phyloP scores from a whole-genome alignment of 2,888 invertebrate genomes.

The Tyria jacobaeae region DNA sequence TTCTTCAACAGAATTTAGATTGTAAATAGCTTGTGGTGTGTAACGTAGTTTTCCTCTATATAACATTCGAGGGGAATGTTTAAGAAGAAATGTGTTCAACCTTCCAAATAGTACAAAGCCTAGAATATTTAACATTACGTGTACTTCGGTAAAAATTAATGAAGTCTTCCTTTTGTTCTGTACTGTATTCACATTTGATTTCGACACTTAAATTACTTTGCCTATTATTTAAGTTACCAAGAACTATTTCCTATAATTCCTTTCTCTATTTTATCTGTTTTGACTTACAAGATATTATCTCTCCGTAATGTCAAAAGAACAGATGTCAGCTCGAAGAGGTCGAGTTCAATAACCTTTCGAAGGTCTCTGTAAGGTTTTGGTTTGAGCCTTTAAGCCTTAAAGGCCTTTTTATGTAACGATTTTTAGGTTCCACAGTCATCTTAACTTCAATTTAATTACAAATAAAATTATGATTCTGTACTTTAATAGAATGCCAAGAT shows the following conservation, averaged over 20 bases:
- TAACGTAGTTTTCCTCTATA: too few relatives aligned
- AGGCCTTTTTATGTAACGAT: constrained; percentile 56
- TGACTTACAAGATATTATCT: constrained; percentile 38
- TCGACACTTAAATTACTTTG: constrained; percentile 1
- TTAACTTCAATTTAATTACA: constrained; percentile 11
- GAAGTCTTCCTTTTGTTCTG: neutral
- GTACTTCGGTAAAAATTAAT: neutral
- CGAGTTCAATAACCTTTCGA: constrained; percentile 64
- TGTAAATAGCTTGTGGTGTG: too few relatives aligned
- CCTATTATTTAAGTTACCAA: constrained; percentile 21
- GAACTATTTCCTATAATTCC: constrained; percentile 23
- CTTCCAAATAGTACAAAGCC: neutral
- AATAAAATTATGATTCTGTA: neutral
- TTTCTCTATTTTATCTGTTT: constrained; percentile 30
- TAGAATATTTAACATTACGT: neutral
- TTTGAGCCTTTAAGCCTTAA: constrained; percentile 62
- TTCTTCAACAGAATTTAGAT: too few relatives aligned
- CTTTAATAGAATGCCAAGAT: neutral
- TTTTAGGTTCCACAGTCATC: constrained; percentile 30
- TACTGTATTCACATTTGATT: neutral
- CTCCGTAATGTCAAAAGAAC: constrained; percentile 42
- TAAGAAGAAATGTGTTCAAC: neutral
- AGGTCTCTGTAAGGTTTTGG: constrained; percentile 61
- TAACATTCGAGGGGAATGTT: too few relatives aligned
- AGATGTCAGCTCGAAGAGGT: constrained; percentile 44